Evolutionary conservation across 2,888 invertebrate species (phyloP).

Genomic region (Scelioninae gen. 2): DNA sequence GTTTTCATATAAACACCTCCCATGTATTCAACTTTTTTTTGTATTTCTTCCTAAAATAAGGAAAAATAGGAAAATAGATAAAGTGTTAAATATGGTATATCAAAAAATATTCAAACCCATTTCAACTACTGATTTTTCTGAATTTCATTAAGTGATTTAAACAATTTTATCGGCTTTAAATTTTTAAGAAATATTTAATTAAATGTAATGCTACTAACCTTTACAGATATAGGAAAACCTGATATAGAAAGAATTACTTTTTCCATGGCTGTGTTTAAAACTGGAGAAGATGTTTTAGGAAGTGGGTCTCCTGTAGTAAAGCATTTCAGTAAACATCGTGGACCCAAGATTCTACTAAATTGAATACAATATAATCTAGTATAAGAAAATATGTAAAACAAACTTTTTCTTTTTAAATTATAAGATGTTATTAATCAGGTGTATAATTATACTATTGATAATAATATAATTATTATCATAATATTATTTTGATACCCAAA

Average conservation of each 20-base stretch:
- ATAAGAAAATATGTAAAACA: no score
- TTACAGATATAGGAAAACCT: conserved; percentile 75
- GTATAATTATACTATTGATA: not conserved
- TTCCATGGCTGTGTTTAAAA: conserved; percentile 89
- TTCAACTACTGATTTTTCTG: no score
- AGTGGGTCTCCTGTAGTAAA: conserved; percentile 83
- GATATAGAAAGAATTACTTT: conserved; percentile 82
- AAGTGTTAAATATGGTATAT: not conserved
- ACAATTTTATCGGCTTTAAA: no score
- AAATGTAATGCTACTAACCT: conserved; percentile 70
- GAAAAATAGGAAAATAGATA: not conserved
- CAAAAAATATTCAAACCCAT: no score
- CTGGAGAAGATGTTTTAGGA: conserved; percentile 85
- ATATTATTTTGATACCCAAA: no score
- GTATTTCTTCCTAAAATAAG: conserved; percentile 77
- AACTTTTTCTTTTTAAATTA: no score
- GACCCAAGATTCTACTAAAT: conserved; percentile 85
- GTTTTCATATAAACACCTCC: conserved; percentile 83
- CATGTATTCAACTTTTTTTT: conserved; percentile 83
- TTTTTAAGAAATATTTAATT: not conserved
- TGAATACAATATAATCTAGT: no score
- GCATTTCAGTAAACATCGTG: conserved; percentile 86
- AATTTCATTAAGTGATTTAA: no score
- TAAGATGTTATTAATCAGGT: no score
- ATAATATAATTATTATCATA: no score